Conservation (phyloP, 2,888 invertebrate genomes). For the Pseudolycoriella hygida region DNA sequence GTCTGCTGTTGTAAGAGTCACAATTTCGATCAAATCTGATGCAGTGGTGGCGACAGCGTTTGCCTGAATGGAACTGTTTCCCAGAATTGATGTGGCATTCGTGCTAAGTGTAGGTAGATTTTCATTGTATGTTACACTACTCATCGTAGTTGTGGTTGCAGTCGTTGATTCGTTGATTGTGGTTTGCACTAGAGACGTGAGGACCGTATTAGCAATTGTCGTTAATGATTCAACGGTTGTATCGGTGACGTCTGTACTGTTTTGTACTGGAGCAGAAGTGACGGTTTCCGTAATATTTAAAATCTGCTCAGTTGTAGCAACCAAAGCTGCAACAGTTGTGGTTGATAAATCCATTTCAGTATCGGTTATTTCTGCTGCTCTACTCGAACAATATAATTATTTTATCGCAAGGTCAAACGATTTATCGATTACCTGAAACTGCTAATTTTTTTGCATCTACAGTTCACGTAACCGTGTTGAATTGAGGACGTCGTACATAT, state of each 20-base stretch:
- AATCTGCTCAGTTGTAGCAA: no score
- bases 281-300: no score
- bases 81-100: background rate
- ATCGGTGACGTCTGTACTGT: no score
- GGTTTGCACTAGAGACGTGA: background rate
- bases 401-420: no score
- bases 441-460: background rate
- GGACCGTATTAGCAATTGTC: background rate
- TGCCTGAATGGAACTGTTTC: background rate
- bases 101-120: background rate
- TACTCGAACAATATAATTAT: no score
- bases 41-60: background rate
- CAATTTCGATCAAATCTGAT: background rate
- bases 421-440: background rate
- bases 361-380: no score
- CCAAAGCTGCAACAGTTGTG: no score
- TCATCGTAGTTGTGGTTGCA: background rate
- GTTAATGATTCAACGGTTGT: background rate
- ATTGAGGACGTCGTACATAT: background rate
- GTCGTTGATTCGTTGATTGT: background rate
- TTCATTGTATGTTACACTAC: background rate
- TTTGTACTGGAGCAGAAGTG: no score
- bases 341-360: no score
- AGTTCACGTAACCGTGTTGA: background rate
- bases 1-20: background rate